Base-by-base conservation (phyloP, 2,797 vertebrate genomes). In the Sebastiscus tertius region DNA sequence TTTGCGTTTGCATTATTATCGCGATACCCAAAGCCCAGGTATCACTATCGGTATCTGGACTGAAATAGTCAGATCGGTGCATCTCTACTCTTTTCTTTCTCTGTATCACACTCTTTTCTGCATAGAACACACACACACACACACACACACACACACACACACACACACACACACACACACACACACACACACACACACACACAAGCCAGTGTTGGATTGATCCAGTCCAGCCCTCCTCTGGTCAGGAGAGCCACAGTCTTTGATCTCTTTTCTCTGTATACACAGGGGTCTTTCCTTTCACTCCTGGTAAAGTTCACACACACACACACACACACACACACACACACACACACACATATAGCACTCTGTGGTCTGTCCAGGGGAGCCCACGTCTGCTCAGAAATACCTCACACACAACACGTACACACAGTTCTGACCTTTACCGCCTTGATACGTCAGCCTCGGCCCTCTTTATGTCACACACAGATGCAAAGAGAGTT, bases 211-310 rank as follows among this genome's bases (percentile, higher is more conserved):
- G 33, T 69, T 83, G 84, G 78, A 88, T 87, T 90, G 88, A 87
- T 88, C 64, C 64, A 26, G 72, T 72, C 62, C 65, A 69, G 77
- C 54, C 78, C 72, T 87, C 85, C 77, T 75, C 72, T 66, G 72
- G 78, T 86, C 80, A 88, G 78, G 55, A 72, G 83, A 89, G 83
- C 77, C 75, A n/a, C 27, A 82, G 73, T 88, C 79, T 92, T 87
- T 93, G 81, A 90, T 93, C 89, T 79, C 62, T 70, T 85, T 82
- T 79, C 72, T 85, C 68, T 76, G 75, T 73, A 72, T 31, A 87
- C 84, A 81, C 87, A 74, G 83, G 81, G 85, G 81, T 87, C 87
- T 88, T 71, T 90, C 75, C 85, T 87, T 85, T 83, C 86, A 67
- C 46, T 80, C 60, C 82, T 61, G 81, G 66, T 86, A 88, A 86